A percentile compares a stretch with the other conserved stretches of the same genome.
Conservation (phyloP, 2,888 invertebrate genomes). For the Metallyticus violacea region DNA sequence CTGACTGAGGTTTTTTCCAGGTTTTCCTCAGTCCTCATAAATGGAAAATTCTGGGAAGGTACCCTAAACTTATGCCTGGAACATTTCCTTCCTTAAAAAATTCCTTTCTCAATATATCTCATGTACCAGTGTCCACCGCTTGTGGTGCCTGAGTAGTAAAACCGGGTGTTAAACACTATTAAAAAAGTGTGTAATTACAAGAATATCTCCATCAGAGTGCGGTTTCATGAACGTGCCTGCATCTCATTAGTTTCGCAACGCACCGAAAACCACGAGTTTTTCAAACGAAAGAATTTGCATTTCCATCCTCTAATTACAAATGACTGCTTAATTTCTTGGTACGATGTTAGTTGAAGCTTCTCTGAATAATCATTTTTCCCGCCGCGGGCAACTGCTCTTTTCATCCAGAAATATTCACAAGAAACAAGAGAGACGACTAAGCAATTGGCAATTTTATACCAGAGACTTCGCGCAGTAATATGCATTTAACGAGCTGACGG, state of each 20-base stretch:
- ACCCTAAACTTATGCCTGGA: no score
- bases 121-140: no score
- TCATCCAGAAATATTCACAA: no score
- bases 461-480: background rate
- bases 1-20: no score
- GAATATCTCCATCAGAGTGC: background rate
- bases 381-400: background rate
- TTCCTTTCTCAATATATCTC: no score
- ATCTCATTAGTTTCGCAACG: background rate
- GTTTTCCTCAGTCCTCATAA: no score
- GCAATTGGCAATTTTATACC: background rate
- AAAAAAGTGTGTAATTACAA: no score
- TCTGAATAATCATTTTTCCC: background rate
- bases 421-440: background rate
- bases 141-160: no score
- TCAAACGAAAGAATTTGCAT: background rate
- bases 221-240: background rate
- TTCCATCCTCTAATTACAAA: background rate
- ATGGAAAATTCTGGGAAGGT: no score
- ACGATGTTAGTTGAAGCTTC: background rate
- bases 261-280: background rate
- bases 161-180: no score
- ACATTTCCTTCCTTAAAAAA: no score
- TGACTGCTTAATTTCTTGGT: background rate
- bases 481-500: background rate